phyloP scores from a whole-genome alignment of 2,888 invertebrate species.

The Plebejus anna region DNA sequence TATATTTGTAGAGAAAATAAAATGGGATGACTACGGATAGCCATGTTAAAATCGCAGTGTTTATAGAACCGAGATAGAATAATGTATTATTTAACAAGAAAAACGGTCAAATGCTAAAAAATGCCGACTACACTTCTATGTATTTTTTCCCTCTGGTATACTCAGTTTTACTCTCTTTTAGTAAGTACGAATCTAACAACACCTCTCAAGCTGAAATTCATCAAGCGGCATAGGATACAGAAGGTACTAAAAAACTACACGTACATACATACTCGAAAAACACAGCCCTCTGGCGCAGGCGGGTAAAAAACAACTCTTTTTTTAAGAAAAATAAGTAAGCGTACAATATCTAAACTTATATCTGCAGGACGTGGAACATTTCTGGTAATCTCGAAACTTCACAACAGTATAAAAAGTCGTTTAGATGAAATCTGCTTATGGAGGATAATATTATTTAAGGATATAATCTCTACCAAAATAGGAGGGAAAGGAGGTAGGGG shows the following conservation, averaged over 20 bases:
- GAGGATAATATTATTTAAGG: slow-evolving; percentile 42
- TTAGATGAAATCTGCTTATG: slow-evolving; percentile 31
- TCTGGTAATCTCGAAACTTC: slow-evolving; percentile 10
- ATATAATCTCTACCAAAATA: slow-evolving; percentile 20
- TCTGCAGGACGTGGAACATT: neutral
- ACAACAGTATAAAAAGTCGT: slow-evolving; percentile 9
- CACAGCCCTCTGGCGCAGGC: neutral
- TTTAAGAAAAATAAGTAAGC: neutral
- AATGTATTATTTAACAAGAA: too few species aligned
- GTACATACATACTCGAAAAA: neutral
- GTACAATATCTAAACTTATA: slow-evolving; percentile 7
- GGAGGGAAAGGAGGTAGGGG: slow-evolving; percentile 42
- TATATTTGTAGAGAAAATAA: neutral
- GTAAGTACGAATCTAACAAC: too few species aligned
- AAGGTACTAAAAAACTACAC: neutral
- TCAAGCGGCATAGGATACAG: neutral
- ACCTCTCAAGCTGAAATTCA: neutral
- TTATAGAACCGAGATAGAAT: too few species aligned
- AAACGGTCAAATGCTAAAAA: too few species aligned
- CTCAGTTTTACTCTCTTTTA: too few species aligned
- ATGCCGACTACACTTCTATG: too few species aligned
- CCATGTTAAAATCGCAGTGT: neutral
- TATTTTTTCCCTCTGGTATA: too few species aligned
- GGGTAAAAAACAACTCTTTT: neutral
- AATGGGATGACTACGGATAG: neutral